Evolutionary conservation across 2,113 vertebrate genomes (phyloP).

Genomic region (Stigmatopora nigra): DNA sequence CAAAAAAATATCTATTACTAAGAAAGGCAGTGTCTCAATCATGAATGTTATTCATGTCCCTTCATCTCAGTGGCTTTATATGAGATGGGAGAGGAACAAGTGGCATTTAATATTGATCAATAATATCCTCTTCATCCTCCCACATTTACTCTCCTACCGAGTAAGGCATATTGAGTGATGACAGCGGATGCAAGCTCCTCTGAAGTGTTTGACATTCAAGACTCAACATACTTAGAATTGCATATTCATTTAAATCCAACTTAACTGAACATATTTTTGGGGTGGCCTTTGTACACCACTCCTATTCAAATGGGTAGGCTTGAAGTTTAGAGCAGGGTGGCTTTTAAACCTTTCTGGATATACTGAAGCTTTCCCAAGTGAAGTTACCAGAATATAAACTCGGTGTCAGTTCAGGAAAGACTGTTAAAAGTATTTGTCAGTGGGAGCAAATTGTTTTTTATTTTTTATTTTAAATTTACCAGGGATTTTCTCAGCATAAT

Average conservation of each 20-base stretch:
- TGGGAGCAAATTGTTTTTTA: constrained; percentile 7
- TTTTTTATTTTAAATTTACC: constrained; percentile 40
- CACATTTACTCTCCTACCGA: constrained; percentile 35
- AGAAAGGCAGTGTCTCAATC: constrained; percentile 29
- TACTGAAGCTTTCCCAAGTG: background rate
- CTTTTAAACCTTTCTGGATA: background rate
- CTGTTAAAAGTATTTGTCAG: constrained; percentile 31
- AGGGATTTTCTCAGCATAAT: constrained; percentile 48
- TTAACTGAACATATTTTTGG: background rate
- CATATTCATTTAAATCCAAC: background rate
- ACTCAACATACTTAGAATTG: constrained; percentile 1
- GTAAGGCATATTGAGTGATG: constrained; percentile 42
- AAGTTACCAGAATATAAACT: background rate
- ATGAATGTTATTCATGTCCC: constrained; percentile 20
- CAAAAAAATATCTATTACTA: background rate
- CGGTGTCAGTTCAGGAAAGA: background rate
- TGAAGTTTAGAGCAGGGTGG: background rate
- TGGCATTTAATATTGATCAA: constrained; percentile 63
- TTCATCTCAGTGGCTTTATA: constrained; percentile 23
- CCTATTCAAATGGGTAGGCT: background rate
- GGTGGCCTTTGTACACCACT: background rate
- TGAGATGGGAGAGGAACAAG: constrained; percentile 47
- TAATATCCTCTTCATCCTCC: constrained; percentile 35
- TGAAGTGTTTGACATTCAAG: constrained; percentile 19
- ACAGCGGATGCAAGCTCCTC: constrained; percentile 19